These are phyloP conservation scores for Drosophila histrio DNA, from an alignment of 2,888 invertebrate genomes.

Conservation along the genomic window DNA sequence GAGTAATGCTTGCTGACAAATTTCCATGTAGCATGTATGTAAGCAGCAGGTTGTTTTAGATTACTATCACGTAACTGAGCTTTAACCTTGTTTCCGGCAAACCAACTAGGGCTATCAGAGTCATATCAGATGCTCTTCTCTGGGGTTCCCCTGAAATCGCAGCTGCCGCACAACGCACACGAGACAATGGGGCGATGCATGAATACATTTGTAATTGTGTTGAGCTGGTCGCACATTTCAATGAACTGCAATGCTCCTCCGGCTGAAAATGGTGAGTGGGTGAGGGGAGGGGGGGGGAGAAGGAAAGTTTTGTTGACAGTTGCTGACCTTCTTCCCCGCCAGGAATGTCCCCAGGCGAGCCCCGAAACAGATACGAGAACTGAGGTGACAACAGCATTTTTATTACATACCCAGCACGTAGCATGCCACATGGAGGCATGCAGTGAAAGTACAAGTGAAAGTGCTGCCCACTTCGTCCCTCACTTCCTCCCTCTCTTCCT, in stretches of 20 bases:
- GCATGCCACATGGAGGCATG: conserved; percentile 53
- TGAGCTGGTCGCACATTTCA: conserved; percentile 64
- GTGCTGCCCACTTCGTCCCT: conserved; percentile 34
- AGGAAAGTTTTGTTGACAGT: conserved; percentile 48
- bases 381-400: conserved; percentile 31
- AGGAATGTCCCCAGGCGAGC: conserved; percentile 5
- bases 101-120: conserved; percentile 27
- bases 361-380: conserved; percentile 30
- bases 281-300: neutral
- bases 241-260: conserved; percentile 57
- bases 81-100: conserved; percentile 65
- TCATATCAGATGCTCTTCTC: conserved; percentile 16
- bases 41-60: conserved; percentile 9
- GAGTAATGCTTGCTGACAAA: conserved; percentile 6
- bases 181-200: conserved; percentile 52
- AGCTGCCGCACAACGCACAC: conserved; percentile 35
- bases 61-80: conserved; percentile 63
- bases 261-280: neutral
- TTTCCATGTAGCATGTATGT: conserved; percentile 19
- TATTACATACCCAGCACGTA: conserved; percentile 57
- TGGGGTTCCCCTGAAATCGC: conserved; percentile 29
- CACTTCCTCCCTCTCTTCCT: neutral
- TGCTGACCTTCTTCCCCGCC: neutral
- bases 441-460: conserved; percentile 73
- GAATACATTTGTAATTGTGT: conserved; percentile 68